Evolutionary conservation across 2,113 vertebrate genomes (phyloP), one percentile per base, ranked within the genome.

Genomic region (Grammomys surdaster): DNA sequence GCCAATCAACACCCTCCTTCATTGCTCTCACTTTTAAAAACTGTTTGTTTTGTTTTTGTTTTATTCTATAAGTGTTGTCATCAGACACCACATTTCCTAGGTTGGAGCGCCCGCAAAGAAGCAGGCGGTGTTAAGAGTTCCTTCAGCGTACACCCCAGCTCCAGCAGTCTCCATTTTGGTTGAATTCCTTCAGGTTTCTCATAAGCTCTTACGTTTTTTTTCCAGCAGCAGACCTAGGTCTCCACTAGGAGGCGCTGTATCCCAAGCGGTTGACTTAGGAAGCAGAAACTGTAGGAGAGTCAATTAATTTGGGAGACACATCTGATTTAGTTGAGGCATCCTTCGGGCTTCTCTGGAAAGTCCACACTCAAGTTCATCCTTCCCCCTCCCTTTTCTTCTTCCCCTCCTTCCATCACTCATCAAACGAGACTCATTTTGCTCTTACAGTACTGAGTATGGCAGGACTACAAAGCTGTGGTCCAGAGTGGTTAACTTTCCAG

Each of bases 211-310:
- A 58, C 11, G 40, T 40, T 73, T 82, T 33, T 33, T 81, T 33
- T 17, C 60, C 92, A 48, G 92, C 65, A 81, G 65, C 46, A 76
- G 20, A 40, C 22, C 75, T 69, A 26, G 36, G 73, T 36, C 40
- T 91, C 96, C 95, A 93, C 91, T 48, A 95, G 93, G 73, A 91
- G 96, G 95, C 48, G n/a, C 95, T 94, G 31, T 20, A 56, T 3
- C 73, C 90, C 51, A 87, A 82, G 91, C 75, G 75, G 94, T 94
- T 22, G 89, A 5, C 12, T 20, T 60, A 33, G 36, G 88, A 87
- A 16, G 11, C 19, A 19, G 60, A 91, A 33, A n/a, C 60, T 86
- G 70, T 43, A 19, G 36, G 88, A 54, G 36, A 67, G 43, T 63
- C 56, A 31, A n/a, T 86, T 73, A 26, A 16, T 73, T 31, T 88